These are phyloP conservation scores for Lemur catta DNA, from an alignment of 2,797 vertebrate species.

Conservation along the genomic window DNA sequence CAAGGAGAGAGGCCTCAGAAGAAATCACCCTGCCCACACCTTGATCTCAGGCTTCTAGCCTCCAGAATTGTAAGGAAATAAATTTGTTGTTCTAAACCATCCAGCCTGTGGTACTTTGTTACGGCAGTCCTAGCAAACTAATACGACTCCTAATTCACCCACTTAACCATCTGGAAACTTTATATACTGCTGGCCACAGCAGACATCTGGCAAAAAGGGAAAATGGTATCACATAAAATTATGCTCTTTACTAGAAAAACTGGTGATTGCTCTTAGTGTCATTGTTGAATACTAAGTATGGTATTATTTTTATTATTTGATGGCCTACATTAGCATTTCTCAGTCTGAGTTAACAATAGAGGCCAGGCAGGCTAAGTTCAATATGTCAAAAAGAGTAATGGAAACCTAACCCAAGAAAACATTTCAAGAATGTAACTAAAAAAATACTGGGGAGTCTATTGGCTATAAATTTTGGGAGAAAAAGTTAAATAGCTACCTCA, in stretches of 20 bases:
- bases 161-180: not conserved
- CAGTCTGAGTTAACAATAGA: not conserved
- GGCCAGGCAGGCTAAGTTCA: not conserved
- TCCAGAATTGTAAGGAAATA: not conserved
- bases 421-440: not conserved
- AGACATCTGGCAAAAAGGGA: not conserved
- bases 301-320: not conserved
- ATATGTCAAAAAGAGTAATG: not conserved
- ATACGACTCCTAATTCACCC: not conserved
- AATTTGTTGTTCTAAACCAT: too few relatives aligned
- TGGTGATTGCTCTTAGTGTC: not conserved
- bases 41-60: not conserved
- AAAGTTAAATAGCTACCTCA: not conserved
- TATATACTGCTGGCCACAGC: not conserved
- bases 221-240: not conserved
- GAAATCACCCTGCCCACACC: not conserved
- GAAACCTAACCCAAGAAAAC: not conserved
- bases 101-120: not conserved
- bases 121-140: not conserved
- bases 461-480: not conserved
- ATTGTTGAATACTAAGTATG: not conserved
- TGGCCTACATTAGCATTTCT: not conserved
- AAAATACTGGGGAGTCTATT: not conserved
- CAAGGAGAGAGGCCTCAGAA: not conserved
- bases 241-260: not conserved